Percentiles rank a stretch among this genome's conserved stretches.
Evolutionary conservation across 2,797 vertebrate genomes (phyloP).

Genomic region (Euthynnus affinis): DNA sequence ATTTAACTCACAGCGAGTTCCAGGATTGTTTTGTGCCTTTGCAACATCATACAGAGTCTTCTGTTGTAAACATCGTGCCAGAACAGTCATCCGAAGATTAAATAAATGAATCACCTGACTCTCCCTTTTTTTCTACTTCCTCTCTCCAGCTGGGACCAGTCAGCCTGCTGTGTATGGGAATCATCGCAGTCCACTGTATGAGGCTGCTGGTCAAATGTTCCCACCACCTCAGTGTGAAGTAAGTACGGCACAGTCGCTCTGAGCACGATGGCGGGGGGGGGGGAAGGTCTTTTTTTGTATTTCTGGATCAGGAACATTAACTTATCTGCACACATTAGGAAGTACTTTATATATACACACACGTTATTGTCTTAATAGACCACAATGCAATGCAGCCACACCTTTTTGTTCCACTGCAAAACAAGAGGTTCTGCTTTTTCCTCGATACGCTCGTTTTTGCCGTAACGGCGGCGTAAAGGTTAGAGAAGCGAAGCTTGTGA

Average conservation of each 20-base stretch:
- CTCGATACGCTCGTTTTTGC: too few relatives aligned
- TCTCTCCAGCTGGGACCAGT: slow-evolving; percentile 91
- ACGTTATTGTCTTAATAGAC: neutral
- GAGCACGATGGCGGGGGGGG: too few relatives aligned
- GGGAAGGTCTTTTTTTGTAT: too few relatives aligned
- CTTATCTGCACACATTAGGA: neutral
- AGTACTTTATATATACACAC: too few relatives aligned
- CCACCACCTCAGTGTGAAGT: slow-evolving; percentile 94
- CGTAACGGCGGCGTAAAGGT: too few relatives aligned
- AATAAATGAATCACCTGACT: neutral
- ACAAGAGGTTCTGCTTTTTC: too few relatives aligned
- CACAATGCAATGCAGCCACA: neutral
- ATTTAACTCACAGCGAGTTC: neutral
- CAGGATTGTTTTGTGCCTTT: too few relatives aligned
- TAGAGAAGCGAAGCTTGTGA: too few relatives aligned
- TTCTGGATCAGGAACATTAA: too few relatives aligned
- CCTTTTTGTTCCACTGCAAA: neutral
- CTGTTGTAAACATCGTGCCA: neutral
- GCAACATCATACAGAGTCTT: neutral
- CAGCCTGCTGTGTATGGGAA: slow-evolving; percentile 92
- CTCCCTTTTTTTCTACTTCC: neutral
- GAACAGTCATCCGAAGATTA: neutral
- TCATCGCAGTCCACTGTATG: slow-evolving; percentile 97
- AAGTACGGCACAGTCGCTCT: slow-evolving; percentile 68
- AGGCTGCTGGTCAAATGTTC: slow-evolving; percentile 93